phyloP scores from a whole-genome alignment of 2,888 invertebrate species.

The Chrysopilus asiliformis region DNA sequence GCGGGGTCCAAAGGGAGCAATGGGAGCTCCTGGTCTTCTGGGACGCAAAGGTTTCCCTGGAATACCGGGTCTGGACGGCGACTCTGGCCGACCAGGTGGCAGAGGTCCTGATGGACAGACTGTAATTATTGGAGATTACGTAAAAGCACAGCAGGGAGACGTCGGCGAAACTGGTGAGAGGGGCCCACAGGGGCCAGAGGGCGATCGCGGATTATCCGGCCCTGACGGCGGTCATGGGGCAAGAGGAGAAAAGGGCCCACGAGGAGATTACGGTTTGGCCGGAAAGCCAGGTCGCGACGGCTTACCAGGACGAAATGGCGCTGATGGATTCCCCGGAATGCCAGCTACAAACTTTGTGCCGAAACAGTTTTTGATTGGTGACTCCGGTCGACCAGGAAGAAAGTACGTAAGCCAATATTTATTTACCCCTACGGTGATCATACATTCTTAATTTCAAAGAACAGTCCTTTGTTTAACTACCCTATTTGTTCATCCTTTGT shows the following conservation, averaged over 20 bases:
- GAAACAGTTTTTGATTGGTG: constrained; percentile 24
- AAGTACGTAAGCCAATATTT: too few species aligned
- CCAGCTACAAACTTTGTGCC: constrained; percentile 30
- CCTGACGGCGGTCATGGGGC: constrained; percentile 28
- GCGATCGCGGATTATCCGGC: constrained; percentile 26
- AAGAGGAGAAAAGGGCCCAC: constrained; percentile 26
- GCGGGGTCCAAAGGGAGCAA: constrained; percentile 33
- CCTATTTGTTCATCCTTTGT: too few species aligned
- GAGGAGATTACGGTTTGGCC: constrained; percentile 35
- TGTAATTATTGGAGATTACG: constrained; percentile 9
- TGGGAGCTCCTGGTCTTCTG: constrained; percentile 34
- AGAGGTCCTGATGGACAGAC: constrained; percentile 36
- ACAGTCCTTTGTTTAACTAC: too few species aligned
- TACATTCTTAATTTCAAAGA: too few species aligned
- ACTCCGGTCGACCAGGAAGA: constrained; percentile 25
- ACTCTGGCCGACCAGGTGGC: constrained; percentile 23
- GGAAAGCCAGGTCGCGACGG: constrained; percentile 33
- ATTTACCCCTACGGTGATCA: too few species aligned
- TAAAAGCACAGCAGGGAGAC: constrained; percentile 28
- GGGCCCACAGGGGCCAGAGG: constrained; percentile 25
- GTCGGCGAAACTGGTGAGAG: constrained; percentile 24
- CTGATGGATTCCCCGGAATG: constrained; percentile 40
- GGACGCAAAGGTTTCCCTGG: constrained; percentile 45
- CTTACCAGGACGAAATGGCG: constrained; percentile 38
- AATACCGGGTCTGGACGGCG: constrained; percentile 39